Evolutionary conservation across 2,888 invertebrate species (phyloP).

Genomic region (Tetanocera ferruginea): DNA sequence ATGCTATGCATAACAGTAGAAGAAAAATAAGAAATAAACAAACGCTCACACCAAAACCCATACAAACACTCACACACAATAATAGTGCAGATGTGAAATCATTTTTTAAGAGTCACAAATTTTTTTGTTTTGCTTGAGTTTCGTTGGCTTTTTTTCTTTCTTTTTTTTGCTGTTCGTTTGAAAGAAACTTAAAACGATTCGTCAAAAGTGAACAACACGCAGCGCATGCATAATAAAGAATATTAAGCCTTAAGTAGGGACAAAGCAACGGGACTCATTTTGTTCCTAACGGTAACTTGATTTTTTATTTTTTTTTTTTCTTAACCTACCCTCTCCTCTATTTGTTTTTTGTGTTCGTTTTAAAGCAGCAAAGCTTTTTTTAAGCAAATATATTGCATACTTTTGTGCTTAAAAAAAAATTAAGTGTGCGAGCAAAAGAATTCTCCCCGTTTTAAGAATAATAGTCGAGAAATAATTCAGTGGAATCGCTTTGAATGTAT

Average conservation of each 20-base stretch:
- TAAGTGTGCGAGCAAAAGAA: background rate
- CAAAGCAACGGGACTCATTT: background rate
- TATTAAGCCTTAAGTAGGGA: background rate
- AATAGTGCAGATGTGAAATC: constrained; percentile 8
- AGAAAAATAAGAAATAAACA: background rate
- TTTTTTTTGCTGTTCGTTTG: background rate
- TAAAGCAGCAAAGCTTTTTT: background rate
- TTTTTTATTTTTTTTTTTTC: background rate
- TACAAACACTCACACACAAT: background rate
- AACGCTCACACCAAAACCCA: background rate
- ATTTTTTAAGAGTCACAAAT: background rate
- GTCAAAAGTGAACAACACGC: constrained; percentile 24
- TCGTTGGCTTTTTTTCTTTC: background rate
- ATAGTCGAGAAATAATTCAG: constrained; percentile 16
- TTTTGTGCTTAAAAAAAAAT: background rate
- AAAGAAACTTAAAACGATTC: constrained; percentile 8
- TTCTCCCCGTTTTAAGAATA: background rate
- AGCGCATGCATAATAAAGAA: background rate
- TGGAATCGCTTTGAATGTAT: constrained; percentile 3
- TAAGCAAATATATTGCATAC: background rate
- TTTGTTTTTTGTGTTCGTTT: background rate
- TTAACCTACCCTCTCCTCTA: background rate
- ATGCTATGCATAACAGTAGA: background rate
- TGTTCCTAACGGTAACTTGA: background rate
- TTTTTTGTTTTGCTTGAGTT: background rate